Evolutionary conservation across 92 coral and sea anemone genomes (phyloP).

Genomic region (Isaurus tuberculatus): DNA sequence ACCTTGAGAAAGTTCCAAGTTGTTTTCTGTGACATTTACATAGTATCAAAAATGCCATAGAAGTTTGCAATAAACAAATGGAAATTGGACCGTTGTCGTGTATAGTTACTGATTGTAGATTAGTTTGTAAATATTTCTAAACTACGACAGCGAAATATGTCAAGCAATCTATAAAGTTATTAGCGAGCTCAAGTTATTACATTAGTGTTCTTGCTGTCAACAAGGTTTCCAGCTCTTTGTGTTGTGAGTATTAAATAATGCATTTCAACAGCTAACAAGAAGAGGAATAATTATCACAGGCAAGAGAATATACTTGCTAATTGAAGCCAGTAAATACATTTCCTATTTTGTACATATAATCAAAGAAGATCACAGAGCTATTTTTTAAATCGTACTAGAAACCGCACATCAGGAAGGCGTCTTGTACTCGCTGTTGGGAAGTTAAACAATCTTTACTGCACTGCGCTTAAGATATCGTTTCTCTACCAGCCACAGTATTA

Average conservation of each 20-base stretch:
- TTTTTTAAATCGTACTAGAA: background rate
- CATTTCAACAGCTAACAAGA: conserved; percentile 17
- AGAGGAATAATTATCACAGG: conserved; percentile 21
- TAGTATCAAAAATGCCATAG: conserved; percentile 21
- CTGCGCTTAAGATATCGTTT: conserved; percentile 21
- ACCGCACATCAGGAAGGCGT: conserved; percentile 14
- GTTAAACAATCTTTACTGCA: conserved; percentile 36
- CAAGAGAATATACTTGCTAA: conserved; percentile 17
- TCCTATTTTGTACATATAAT: conserved; percentile 19
- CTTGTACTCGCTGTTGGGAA: conserved; percentile 33
- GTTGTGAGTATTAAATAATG: conserved; percentile 34
- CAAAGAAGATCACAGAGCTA: background rate
- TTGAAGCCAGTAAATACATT: background rate
- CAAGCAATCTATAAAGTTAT: conserved; percentile 5
- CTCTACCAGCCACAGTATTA: conserved; percentile 15
- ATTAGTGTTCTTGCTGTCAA: conserved; percentile 14
- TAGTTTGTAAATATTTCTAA: background rate
- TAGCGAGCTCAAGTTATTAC: conserved; percentile 5
- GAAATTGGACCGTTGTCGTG: conserved; percentile 7
- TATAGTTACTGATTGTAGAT: background rate
- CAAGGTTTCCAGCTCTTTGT: conserved; percentile 2
- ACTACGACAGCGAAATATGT: background rate
- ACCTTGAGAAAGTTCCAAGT: conserved; percentile 1
- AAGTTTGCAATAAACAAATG: conserved; percentile 20
- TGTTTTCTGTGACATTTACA: conserved; percentile 2